A percentile compares a stretch with the other conserved stretches of the same genome.
These are phyloP conservation scores for Antheraea yamamai DNA, from an alignment of 2,888 invertebrate species.

Conservation along the genomic window DNA sequence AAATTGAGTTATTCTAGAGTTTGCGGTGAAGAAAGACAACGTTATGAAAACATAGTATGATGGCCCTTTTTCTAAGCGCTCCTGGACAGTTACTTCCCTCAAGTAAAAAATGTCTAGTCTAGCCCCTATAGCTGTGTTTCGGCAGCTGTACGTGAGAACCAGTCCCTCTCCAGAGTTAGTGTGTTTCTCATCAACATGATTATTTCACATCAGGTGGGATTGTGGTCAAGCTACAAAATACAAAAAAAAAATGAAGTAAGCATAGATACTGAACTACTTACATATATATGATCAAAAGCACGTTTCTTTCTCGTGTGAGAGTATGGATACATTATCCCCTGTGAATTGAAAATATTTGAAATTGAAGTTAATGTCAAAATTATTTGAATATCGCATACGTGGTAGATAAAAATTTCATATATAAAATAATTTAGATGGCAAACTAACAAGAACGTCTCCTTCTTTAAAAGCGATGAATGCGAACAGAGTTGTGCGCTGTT, in stretches of 20 bases:
- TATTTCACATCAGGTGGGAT: too few relatives aligned
- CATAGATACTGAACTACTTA: conserved; percentile 45
- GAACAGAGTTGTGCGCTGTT: conserved; percentile 46
- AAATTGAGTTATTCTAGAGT: too few relatives aligned
- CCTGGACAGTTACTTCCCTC: too few relatives aligned
- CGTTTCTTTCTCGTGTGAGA: conserved; percentile 72
- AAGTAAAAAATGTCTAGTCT: too few relatives aligned
- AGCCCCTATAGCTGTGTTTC: too few relatives aligned
- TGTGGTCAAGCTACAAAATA: too few relatives aligned
- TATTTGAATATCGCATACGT: not conserved
- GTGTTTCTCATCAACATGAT: too few relatives aligned
- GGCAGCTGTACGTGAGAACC: too few relatives aligned
- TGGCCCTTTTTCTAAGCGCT: not conserved
- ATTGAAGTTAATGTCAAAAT: not conserved
- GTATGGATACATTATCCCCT: conserved; percentile 77
- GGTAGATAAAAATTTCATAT: not conserved
- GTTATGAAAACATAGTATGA: too few relatives aligned
- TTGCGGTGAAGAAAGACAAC: too few relatives aligned
- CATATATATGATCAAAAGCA: conserved; percentile 61
- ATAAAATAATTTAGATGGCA: not conserved
- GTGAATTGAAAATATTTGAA: conserved; percentile 31
- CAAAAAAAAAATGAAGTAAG: not conserved
- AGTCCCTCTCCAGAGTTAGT: too few relatives aligned
- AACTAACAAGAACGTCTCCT: conserved; percentile 65
- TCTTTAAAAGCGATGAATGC: conserved; percentile 74